Conservation (phyloP, 2,888 invertebrate genomes). For the Muscina levida region DNA sequence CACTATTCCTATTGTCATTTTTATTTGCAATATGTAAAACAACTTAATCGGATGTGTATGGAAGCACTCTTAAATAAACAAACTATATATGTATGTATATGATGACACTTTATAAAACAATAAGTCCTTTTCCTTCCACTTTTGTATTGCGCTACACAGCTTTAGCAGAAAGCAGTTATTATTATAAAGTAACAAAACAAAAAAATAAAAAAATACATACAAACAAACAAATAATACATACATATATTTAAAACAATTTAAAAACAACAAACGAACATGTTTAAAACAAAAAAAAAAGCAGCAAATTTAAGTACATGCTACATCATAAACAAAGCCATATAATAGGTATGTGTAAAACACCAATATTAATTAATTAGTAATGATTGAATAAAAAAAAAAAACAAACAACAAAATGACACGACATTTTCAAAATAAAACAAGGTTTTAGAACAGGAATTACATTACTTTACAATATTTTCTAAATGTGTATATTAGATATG, state of each 20-base stretch:
- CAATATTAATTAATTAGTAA: constrained; percentile 56
- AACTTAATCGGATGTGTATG: constrained; percentile 28
- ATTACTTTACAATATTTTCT: constrained; percentile 1
- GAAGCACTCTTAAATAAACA: constrained; percentile 10
- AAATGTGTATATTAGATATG: constrained; percentile 12
- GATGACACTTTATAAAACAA: constrained; percentile 17
- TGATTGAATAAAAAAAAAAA: constrained; percentile 40
- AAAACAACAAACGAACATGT: constrained; percentile 38
- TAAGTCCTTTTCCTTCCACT: constrained; percentile 21
- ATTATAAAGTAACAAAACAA: constrained; percentile 45
- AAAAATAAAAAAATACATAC: no score
- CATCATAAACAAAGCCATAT: constrained; percentile 48
- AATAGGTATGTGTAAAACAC: constrained; percentile 62
- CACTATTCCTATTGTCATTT: constrained; percentile 23
- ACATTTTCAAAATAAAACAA: constrained; percentile 38
- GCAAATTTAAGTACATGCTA: constrained; percentile 49
- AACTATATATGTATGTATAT: constrained; percentile 8
- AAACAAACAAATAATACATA: no score
- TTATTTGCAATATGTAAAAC: constrained; percentile 48
- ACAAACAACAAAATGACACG: constrained; percentile 24
- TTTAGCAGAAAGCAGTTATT: constrained; percentile 43
- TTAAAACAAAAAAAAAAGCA: constrained; percentile 27
- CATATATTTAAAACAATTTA: constrained; percentile 37
- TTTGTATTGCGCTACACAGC: constrained; percentile 39
- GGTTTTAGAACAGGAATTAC: constrained; percentile 17